Base-by-base conservation (phyloP, 2,888 invertebrate genomes). In the Allygus modestus region DNA sequence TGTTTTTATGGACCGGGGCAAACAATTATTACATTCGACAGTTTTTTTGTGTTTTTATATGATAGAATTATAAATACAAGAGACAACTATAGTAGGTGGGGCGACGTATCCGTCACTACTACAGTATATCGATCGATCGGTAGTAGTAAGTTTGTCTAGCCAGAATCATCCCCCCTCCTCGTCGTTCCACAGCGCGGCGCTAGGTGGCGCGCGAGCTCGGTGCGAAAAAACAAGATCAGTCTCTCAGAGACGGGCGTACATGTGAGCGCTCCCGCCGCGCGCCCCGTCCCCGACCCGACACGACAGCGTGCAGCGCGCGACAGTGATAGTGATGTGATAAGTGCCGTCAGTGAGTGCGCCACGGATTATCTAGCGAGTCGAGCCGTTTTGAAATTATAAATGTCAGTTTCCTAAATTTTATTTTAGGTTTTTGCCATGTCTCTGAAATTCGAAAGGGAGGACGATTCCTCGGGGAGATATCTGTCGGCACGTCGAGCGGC, bases 161-260 rank as follows among this genome's bases (percentile, higher is more conserved):
- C 75, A 54, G 51, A 31, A 46, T 41, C 54, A 31, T 51, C 58
- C 83, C 83, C 71, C 58, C 51, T 26, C 54, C 51, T 43, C 11
- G 37, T 71, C 51, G 71, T 73, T 51, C 12, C 71, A 0, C 73
- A 20, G 33, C 33, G 33, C 33, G 46, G 71, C 83, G 73, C 71
- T 71, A 82, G 83, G 51, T 83, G 5, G 82, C n/a, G n/a, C 65
- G 81, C 65, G 81, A 7, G 83, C 71, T 71, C 71, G 69, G 43
- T 81, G 81, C 81, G 81, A 81, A 81, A 81, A 81, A 81, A 81
- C 81, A 58, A 79, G 61, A 58, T 82, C 83, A 83, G 83, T 83
- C 73, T 83, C 73, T 83, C 43, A 37, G 83, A 71, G 28, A 51
- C 46, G 54, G 69, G 83, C 7, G n/a, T 11, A 33, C 26, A 54